phyloP scores from a whole-genome alignment of 1,140 invertebrate genomes.

The Drosophila prosaltans region DNA sequence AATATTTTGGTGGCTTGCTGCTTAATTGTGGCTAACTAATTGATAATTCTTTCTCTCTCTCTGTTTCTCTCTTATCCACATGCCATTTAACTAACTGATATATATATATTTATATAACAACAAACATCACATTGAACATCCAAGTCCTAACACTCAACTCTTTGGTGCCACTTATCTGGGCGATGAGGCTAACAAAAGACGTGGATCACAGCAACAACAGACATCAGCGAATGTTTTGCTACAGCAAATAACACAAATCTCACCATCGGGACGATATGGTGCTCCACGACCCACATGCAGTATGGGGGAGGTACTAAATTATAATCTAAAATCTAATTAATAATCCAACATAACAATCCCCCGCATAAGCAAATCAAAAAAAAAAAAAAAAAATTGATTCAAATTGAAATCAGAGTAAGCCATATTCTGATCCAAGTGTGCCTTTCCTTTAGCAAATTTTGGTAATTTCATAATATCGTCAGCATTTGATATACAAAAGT shows the following conservation, averaged over 20 bases:
- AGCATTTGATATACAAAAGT: background rate
- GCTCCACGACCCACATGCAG: slow-evolving; percentile 86
- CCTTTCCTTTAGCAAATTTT: background rate
- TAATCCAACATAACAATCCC: background rate
- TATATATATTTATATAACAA: background rate
- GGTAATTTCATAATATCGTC: background rate
- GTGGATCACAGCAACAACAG: slow-evolving; percentile 41
- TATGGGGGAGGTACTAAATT: slow-evolving; percentile 86
- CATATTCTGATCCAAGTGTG: slow-evolving; percentile 10
- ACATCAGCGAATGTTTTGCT: slow-evolving; percentile 39
- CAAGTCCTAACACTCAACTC: slow-evolving; percentile 82
- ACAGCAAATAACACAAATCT: slow-evolving; percentile 76
- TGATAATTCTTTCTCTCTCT: slow-evolving; percentile 19
- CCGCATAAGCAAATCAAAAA: background rate
- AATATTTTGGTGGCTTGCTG: slow-evolving; percentile 40
- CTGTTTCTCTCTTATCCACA: slow-evolving; percentile 51
- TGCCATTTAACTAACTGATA: slow-evolving; percentile 50
- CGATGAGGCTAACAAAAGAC: slow-evolving; percentile 67
- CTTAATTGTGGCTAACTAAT: slow-evolving; percentile 17
- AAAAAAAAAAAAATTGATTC: too few relatives aligned
- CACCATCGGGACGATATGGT: slow-evolving; percentile 85
- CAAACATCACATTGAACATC: slow-evolving; percentile 41
- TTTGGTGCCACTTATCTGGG: slow-evolving; percentile 81
- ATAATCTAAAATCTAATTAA: background rate
- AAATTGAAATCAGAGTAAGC: background rate